Percentiles rank a stretch among this genome's conserved stretches.
Evolutionary conservation across 1,140 invertebrate species (phyloP).

Genomic region (Drosophila sproati): DNA sequence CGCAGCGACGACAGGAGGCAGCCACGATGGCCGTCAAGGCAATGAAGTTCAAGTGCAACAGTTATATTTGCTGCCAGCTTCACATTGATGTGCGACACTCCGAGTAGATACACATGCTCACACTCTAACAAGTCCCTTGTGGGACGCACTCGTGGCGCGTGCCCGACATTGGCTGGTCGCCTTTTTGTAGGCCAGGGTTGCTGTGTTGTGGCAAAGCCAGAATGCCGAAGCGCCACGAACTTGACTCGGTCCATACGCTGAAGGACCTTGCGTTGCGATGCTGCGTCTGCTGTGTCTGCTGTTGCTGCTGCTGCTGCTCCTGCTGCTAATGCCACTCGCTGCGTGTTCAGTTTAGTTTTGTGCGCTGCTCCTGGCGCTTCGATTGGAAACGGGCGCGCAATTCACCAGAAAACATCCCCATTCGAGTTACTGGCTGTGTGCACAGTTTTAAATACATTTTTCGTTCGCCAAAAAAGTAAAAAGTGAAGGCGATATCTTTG

Average conservation of each 20-base stretch:
- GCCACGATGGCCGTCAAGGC: conserved; percentile 53
- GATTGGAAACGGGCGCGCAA: conserved; percentile 44
- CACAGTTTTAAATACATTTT: conserved; percentile 41
- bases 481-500: conserved; percentile 56
- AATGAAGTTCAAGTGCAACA: conserved; percentile 82
- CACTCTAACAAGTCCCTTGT: background rate
- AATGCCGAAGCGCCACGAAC: conserved; percentile 66
- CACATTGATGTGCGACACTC: conserved; percentile 2
- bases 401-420: conserved; percentile 4
- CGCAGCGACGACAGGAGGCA: conserved; percentile 16
- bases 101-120: conserved; percentile 1
- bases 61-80: conserved; percentile 53
- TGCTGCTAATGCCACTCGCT: conserved; percentile 51
- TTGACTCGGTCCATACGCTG: conserved; percentile 40
- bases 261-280: conserved; percentile 54
- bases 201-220: conserved; percentile 57
- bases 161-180: conserved; percentile 43
- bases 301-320: conserved; percentile 50
- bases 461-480: conserved; percentile 26
- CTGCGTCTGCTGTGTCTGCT: conserved; percentile 46
- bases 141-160: conserved; percentile 22
- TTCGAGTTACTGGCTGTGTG: conserved; percentile 45
- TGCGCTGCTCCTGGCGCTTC: conserved; percentile 54
- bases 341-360: conserved; percentile 74
- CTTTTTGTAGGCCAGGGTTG: conserved; percentile 79